Evolutionary conservation across 2,113 vertebrate species (phyloP).

Genomic region (Sphyrna mokarran): DNA sequence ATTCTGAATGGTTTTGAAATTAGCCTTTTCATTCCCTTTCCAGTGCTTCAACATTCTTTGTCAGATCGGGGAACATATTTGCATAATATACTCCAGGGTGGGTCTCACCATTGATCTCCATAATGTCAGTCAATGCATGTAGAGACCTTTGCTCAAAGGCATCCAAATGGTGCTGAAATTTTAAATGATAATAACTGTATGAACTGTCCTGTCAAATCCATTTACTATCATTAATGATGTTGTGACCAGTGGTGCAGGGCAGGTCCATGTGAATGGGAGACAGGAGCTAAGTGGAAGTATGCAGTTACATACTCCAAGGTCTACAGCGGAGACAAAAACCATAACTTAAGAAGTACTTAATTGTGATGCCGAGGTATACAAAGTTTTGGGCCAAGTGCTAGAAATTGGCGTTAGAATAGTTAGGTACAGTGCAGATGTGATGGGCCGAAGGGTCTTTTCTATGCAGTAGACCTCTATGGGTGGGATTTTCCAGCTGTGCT

Average conservation of each 20-base stretch:
- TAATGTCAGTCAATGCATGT: background rate
- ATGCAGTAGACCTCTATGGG: no score
- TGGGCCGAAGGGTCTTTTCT: no score
- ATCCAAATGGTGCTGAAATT: background rate
- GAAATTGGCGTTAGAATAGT: no score
- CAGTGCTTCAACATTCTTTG: background rate
- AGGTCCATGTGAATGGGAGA: background rate
- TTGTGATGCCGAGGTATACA: no score
- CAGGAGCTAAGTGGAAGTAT: background rate
- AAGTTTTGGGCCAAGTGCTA: no score
- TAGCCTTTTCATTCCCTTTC: background rate
- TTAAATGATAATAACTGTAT: background rate
- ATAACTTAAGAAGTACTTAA: no score
- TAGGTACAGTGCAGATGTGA: no score
- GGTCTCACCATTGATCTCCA: background rate
- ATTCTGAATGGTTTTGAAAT: background rate
- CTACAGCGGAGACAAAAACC: background rate
- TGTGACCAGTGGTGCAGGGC: background rate
- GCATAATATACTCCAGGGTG: background rate
- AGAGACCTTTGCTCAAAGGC: background rate
- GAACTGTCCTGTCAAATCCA: background rate
- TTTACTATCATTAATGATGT: background rate
- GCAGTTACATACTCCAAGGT: background rate
- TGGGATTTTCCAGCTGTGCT: no score
- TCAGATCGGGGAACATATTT: background rate